These are phyloP conservation scores for Bombycilla garrulus DNA, from an alignment of 2,113 vertebrate species.

Conservation along the genomic window DNA sequence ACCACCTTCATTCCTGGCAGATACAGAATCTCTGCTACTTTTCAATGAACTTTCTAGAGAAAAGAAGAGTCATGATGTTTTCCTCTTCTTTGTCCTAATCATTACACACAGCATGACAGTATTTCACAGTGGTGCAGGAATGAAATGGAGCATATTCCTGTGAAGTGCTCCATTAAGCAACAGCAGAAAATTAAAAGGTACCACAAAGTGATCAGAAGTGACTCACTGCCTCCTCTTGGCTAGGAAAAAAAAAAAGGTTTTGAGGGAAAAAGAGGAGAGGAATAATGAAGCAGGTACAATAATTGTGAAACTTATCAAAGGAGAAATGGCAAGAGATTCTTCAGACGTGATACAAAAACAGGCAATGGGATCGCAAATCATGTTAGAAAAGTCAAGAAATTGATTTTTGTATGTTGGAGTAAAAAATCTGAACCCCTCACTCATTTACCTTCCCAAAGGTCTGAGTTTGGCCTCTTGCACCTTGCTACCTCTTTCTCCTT, in stretches of 20 bases:
- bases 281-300: neutral
- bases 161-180: conserved; percentile 1
- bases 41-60: neutral
- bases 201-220: neutral
- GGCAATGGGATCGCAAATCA: neutral
- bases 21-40: neutral
- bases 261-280: neutral
- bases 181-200: conserved; percentile 31
- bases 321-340: neutral
- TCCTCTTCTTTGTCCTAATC: neutral
- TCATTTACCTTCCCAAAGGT: neutral
- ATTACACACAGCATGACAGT: neutral
- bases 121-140: neutral
- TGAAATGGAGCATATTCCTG: neutral
- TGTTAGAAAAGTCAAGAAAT: neutral
- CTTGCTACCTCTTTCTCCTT: neutral
- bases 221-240: neutral
- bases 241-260: neutral
- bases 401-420: neutral
- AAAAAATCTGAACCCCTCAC: neutral
- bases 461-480: neutral
- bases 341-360: neutral
- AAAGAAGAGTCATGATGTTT: neutral
- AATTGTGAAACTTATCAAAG: neutral
- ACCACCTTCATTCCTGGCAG: neutral